These are phyloP conservation scores for Python bivittatus DNA, from an alignment of 2,113 vertebrate species.

Conservation along the genomic window DNA sequence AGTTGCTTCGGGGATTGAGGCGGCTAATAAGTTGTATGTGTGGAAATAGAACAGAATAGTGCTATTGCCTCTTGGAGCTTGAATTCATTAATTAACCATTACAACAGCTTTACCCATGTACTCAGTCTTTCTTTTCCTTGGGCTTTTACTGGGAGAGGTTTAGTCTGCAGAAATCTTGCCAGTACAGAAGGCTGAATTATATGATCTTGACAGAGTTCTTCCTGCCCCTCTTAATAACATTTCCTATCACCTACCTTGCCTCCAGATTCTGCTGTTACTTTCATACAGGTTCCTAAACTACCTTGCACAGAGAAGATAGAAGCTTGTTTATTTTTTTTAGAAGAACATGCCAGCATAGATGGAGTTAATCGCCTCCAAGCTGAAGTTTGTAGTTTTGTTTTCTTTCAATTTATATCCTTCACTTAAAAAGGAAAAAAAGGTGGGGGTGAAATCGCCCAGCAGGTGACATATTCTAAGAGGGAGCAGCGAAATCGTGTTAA, in stretches of 20 bases:
- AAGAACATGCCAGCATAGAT: conserved; percentile 35
- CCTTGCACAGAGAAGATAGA: conserved; percentile 2
- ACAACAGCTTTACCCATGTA: not conserved
- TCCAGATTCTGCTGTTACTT: not conserved
- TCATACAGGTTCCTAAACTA: not conserved
- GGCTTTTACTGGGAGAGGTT: not conserved
- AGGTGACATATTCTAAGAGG: conserved; percentile 69
- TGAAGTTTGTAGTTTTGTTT: conserved; percentile 69
- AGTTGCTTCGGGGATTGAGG: not conserved
- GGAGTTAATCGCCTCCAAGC: conserved; percentile 68
- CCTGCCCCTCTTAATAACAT: not conserved
- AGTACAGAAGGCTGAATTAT: not conserved
- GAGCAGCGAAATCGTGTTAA: conserved; percentile 73
- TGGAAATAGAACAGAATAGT: not conserved
- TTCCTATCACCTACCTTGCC: not conserved
- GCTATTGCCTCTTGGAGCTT: not conserved
- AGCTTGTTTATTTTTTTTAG: conserved; percentile 14
- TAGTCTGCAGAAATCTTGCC: not conserved
- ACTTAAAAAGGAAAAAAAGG: conserved; percentile 49
- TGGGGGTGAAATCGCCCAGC: conserved; percentile 47
- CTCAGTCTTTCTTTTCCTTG: not conserved
- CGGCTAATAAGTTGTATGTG: not conserved
- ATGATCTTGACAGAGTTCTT: not conserved
- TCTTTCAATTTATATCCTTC: conserved; percentile 75
- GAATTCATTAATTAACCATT: not conserved